Conservation (phyloP, 2,113 vertebrate genomes). For the Lophotis ruficrista region DNA sequence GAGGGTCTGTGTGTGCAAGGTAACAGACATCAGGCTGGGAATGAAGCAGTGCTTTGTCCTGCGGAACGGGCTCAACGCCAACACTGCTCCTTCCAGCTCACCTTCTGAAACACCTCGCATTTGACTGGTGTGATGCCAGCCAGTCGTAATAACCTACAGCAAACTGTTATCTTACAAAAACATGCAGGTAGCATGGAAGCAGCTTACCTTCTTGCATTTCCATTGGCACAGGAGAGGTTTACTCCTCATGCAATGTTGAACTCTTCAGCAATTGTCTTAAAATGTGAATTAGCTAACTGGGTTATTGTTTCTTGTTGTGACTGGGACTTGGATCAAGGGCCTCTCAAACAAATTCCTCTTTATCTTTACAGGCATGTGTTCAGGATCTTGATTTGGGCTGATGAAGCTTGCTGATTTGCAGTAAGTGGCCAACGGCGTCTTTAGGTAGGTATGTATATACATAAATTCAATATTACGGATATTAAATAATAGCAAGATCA, state of each 20-base stretch:
- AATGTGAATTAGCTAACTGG: not conserved
- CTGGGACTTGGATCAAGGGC: not conserved
- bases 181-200: not conserved
- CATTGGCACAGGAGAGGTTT: not conserved
- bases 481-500: not conserved
- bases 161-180: not conserved
- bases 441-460: not conserved
- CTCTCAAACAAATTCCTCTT: not conserved
- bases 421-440: not conserved
- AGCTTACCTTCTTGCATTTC: not conserved
- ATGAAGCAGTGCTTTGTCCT: not conserved
- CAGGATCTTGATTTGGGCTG: not conserved
- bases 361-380: not conserved
- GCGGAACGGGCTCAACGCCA: not conserved
- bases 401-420: not conserved
- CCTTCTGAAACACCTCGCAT: not conserved
- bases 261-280: not conserved
- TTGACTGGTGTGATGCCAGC: not conserved
- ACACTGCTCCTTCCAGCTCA: not conserved
- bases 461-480: not conserved
- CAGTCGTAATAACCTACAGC: not conserved
- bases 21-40: not conserved
- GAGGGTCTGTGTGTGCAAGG: rapidly evolving
- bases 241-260: rapidly evolving
- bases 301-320: not conserved